Conservation (phyloP, 2,113 vertebrate genomes). For the Ellobius talpinus region DNA sequence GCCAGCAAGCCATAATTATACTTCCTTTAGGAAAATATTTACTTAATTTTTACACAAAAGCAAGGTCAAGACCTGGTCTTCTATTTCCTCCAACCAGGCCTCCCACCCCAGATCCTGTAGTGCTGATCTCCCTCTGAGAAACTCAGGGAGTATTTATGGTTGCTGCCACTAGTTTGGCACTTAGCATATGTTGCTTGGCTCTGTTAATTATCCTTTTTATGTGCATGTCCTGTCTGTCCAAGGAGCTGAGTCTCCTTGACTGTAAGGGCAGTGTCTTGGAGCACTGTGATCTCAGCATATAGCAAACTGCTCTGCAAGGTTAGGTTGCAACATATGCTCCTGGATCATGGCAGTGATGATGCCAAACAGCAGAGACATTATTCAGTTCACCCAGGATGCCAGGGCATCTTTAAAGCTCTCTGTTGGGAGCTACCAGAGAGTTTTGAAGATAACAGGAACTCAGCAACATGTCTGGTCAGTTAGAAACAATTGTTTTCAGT, state of each 20-base stretch:
- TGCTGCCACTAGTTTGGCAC: neutral
- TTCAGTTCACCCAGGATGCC: neutral
- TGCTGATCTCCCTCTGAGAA: neutral
- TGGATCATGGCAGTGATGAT: neutral
- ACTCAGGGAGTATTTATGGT: neutral
- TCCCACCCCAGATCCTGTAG: neutral
- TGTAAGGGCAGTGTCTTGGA: neutral
- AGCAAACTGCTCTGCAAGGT: neutral
- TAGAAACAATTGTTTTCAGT: neutral
- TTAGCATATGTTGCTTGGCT: slow-evolving; percentile 36
- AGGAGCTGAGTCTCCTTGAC: slow-evolving; percentile 49
- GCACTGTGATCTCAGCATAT: neutral
- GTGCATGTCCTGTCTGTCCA: slow-evolving; percentile 12
- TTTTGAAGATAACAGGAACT: neutral
- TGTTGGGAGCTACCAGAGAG: neutral
- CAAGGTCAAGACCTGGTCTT: neutral
- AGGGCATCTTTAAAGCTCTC: neutral
- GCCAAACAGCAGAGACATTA: neutral
- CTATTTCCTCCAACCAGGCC: neutral
- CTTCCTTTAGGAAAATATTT: slow-evolving; percentile 50
- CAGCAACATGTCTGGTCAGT: neutral
- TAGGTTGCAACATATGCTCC: neutral
- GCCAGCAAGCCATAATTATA: neutral
- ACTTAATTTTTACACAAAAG: slow-evolving; percentile 28
- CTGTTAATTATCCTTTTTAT: slow-evolving; percentile 52